Conservation (phyloP, 2,888 invertebrate genomes). For the Drepana falcataria region DNA sequence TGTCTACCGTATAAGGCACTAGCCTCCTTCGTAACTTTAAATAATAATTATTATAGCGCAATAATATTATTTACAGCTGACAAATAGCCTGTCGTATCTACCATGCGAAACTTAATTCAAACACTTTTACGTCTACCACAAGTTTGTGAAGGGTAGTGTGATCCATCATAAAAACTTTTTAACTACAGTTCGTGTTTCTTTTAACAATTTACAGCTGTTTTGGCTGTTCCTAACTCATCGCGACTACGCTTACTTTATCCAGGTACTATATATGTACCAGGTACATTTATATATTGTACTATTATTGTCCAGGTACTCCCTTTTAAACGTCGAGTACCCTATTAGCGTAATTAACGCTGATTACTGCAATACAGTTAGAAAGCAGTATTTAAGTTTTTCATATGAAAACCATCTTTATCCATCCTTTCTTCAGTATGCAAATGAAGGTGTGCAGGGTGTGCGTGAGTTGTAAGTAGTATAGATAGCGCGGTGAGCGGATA, state of each 20-base stretch:
- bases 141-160: constrained; percentile 13
- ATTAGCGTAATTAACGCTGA: too few relatives aligned
- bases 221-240: not conserved
- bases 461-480: constrained; percentile 33
- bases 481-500: constrained; percentile 67
- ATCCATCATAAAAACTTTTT: constrained; percentile 15
- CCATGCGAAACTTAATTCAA: constrained; percentile 15
- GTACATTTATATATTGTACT: too few relatives aligned
- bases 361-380: too few relatives aligned
- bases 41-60: constrained; percentile 7
- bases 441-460: constrained; percentile 58
- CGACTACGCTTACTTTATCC: too few relatives aligned
- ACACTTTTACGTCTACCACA: constrained; percentile 17
- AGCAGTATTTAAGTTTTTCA: too few relatives aligned
- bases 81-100: constrained; percentile 13
- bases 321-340: too few relatives aligned
- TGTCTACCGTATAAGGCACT: not conserved
- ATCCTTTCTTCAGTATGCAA: constrained; percentile 50
- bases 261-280: too few relatives aligned
- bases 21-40: not conserved
- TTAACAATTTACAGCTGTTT: constrained; percentile 4
- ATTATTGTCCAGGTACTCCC: too few relatives aligned
- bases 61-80: constrained; percentile 11
- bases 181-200: constrained; percentile 7
- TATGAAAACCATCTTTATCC: constrained; percentile 1